Base-by-base conservation (phyloP, 2,888 invertebrate genomes). In the Listrodromus nycthemerus region DNA sequence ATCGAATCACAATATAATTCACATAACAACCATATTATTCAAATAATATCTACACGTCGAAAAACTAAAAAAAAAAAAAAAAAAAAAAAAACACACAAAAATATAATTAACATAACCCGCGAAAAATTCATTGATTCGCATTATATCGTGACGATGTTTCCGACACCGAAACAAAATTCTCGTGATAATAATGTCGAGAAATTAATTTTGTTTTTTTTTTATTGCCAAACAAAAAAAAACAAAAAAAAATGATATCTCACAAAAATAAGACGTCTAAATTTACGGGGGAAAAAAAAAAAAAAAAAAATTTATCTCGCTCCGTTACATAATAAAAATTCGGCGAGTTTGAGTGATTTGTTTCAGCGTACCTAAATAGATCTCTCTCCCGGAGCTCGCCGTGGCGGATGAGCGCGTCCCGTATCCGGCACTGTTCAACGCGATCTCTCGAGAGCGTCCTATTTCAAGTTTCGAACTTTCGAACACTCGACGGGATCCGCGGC, bases 351-450 rank as follows among this genome's bases (percentile, higher is more conserved):
- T 61, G 41, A 30, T n/a, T 63, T 5, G 61, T 61, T 58, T 45
- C 27, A 16, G 50, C 21, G 50, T 74, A 33, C 21, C 61, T 50
- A 63, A 74, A 63, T 74, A 74, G 61, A 58, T 58, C 16, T 27
- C 21, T 41, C 41, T 16, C 61, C n/a, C 7, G 27, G 27, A 73
- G 41, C 1, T 48, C 30, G 73, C 45, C n/a, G 27, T 30, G 61
- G 24, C 27, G 48, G 21, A 65, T 21, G 27, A 61, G 24, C 27
- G 33, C 4, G 7, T 3, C 19, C 5, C 58, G 58, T 58, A 16
- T 41, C 21, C 33, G 45, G 13, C 41, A 66, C 66, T 37, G 41
- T 41, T 45, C 10, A 13, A 10, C 13, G 24, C 66, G 41, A 8
- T 21, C 65, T 19, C 21, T 24, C 66, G 24, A 2, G 41, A 41